A percentile compares a stretch with the other conserved stretches of the same genome.
Evolutionary conservation across 92 coral and sea anemone genomes (phyloP).

Genomic region (Actinostola sp.): DNA sequence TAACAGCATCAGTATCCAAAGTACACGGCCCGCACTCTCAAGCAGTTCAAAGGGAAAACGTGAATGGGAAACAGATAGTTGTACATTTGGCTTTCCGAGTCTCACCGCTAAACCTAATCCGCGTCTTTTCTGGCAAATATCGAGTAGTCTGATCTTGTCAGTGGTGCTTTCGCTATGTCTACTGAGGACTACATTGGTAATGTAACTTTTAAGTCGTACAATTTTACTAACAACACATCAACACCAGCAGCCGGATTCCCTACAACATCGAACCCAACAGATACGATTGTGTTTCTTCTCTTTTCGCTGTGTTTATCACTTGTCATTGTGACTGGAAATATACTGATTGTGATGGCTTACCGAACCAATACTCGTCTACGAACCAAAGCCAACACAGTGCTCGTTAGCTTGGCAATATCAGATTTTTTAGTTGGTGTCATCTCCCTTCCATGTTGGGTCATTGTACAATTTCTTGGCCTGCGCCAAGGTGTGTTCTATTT

Average conservation of each 20-base stretch:
- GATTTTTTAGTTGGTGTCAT: slow-evolving; percentile 75
- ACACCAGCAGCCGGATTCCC: too few relatives aligned
- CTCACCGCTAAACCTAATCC: too few relatives aligned
- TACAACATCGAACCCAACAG: slow-evolving; percentile 6
- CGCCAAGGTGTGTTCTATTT: slow-evolving; percentile 23
- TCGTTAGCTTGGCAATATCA: slow-evolving; percentile 74
- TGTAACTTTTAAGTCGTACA: background rate
- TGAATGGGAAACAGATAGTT: too few relatives aligned
- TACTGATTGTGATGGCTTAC: slow-evolving; percentile 65
- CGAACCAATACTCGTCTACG: slow-evolving; percentile 60
- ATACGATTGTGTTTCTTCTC: slow-evolving; percentile 28
- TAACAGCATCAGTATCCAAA: too few relatives aligned
- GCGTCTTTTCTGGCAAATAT: too few relatives aligned
- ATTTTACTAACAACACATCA: background rate
- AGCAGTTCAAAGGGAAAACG: too few relatives aligned
- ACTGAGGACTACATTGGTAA: background rate
- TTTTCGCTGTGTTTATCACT: slow-evolving; percentile 42
- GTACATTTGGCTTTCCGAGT: too few relatives aligned
- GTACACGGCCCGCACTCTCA: too few relatives aligned
- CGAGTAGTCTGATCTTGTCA: too few relatives aligned
- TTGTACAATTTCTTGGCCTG: slow-evolving; percentile 28
- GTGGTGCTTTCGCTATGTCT: too few relatives aligned
- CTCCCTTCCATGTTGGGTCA: slow-evolving; percentile 71
- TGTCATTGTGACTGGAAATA: slow-evolving; percentile 65
- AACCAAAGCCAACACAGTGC: slow-evolving; percentile 65